Percentiles rank a stretch among this genome's conserved stretches.
These are phyloP conservation scores for Oncorhynchus gorbuscha DNA, from an alignment of 2,113 vertebrate genomes.

Conservation along the genomic window DNA sequence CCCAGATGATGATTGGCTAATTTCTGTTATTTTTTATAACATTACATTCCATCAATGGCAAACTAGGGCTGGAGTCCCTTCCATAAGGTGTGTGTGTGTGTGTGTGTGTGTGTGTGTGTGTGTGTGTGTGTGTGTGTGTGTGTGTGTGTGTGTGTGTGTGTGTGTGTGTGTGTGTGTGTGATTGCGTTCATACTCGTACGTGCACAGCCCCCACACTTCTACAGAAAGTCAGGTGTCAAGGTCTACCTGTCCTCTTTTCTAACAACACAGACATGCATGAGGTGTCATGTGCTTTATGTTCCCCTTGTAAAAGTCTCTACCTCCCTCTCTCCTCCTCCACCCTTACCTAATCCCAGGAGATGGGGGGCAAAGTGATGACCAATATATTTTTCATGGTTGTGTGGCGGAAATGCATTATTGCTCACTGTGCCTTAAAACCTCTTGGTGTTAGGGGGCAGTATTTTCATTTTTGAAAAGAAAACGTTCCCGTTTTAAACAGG, in stretches of 20 bases:
- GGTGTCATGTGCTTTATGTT: neutral
- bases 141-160: too few species aligned
- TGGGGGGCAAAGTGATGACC: constrained; percentile 17
- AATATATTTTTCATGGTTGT: constrained; percentile 5
- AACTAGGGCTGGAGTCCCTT: neutral
- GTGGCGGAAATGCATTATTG: neutral
- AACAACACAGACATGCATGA: neutral
- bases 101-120: too few species aligned
- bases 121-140: too few species aligned
- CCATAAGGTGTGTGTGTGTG: neutral
- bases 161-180: neutral
- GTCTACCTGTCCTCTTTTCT: neutral
- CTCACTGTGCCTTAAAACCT: neutral
- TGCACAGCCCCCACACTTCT: neutral
- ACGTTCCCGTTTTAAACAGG: too few species aligned
- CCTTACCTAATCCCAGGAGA: constrained; percentile 2
- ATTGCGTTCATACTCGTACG: too few species aligned
- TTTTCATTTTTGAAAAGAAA: too few species aligned
- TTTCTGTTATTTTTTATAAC: neutral
- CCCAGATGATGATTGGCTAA: neutral
- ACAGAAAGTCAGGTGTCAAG: neutral
- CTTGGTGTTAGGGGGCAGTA: too few species aligned
- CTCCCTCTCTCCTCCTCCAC: neutral
- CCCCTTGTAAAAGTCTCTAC: neutral
- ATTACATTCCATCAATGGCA: neutral